Percentiles rank a stretch among this genome's conserved stretches.
phyloP scores from a whole-genome alignment of 2,888 invertebrate genomes.

The Yponomeuta evonymella region DNA sequence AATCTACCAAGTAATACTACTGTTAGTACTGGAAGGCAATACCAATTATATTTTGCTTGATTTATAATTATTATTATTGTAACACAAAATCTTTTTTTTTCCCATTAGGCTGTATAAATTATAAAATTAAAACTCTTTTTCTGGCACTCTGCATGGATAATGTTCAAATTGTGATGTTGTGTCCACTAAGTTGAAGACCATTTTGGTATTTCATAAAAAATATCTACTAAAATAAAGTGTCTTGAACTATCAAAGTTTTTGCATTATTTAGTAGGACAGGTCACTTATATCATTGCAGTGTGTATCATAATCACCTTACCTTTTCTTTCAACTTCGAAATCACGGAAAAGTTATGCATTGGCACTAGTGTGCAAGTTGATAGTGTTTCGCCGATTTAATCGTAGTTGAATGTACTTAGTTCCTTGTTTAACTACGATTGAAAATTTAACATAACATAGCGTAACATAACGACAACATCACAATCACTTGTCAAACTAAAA shows the following conservation, averaged over 20 bases:
- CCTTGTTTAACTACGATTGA: too few relatives aligned
- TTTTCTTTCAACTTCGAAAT: too few relatives aligned
- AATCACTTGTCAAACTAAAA: too few relatives aligned
- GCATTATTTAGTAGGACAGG: background rate
- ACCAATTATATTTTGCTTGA: background rate
- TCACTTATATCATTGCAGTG: background rate
- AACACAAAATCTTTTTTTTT: background rate
- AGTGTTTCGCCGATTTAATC: too few relatives aligned
- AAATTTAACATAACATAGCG: too few relatives aligned
- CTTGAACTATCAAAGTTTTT: constrained; percentile 1
- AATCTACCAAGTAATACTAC: constrained; percentile 7
- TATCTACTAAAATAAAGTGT: constrained; percentile 27
- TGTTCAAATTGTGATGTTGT: constrained; percentile 41
- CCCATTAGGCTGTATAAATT: background rate
- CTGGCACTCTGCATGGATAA: constrained; percentile 3
- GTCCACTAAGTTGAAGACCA: constrained; percentile 42
- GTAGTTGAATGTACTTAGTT: too few relatives aligned
- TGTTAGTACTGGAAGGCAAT: background rate
- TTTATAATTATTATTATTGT: background rate
- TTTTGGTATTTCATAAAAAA: constrained; percentile 65
- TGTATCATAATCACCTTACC: too few relatives aligned
- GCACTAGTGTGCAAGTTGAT: too few relatives aligned
- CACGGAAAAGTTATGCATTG: too few relatives aligned
- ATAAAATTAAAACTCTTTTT: constrained; percentile 5
- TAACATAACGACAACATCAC: too few relatives aligned